Base-by-base conservation (phyloP, 30 jellyfish, hydroid and myxozoan genomes). In the Aurelia aurita complex sp. Pacific region DNA sequence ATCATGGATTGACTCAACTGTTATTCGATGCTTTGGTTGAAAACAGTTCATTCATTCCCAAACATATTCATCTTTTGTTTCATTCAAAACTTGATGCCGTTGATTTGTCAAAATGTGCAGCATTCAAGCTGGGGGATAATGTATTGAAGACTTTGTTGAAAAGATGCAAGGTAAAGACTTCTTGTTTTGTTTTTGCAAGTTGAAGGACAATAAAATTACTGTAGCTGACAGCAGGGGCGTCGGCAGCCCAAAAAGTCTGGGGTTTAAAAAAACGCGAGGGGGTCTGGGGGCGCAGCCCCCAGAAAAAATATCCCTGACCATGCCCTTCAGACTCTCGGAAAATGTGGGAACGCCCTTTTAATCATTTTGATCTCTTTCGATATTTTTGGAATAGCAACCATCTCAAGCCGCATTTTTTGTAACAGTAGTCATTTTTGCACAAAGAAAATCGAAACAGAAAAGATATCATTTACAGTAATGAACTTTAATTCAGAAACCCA, bases 1-100 rank as follows among this genome's bases (percentile, higher is more conserved):
- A 84, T 65, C 87, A 74, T 64, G 93, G 93, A 8, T 52, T 86
- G 32, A 86, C 95, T 17, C 95, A 86, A 54, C 73, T 13, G 1
- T 66, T 86, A 4, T 77, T 86, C 59, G 89, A 86, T 69, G 79
- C 95, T 52, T 67, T 86, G 95, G 76, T 86, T 35, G 43, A 76
- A 57, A 38, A 43, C 55, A 68, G 60, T 62, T n/a, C 89, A 42
- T 86, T 86, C 69, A 59, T 53, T 10, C 89, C 89, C 12, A 76
- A 54, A 33, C 95, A 76, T 51, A 70, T 86, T 57, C 95, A 86
- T 50, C 67, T 86, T 38, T 72, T 86, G 9, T 77, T 86, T 54
- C 95, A 86, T 71, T 63, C 84, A 14, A 40, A 76, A 15, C 43
- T 86, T 36, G 73, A 76, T 42, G 67, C 85, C 3, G 55, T 86